These are phyloP conservation scores for Galeruca laticollis DNA, from an alignment of 2,888 invertebrate species.

Conservation along the genomic window DNA sequence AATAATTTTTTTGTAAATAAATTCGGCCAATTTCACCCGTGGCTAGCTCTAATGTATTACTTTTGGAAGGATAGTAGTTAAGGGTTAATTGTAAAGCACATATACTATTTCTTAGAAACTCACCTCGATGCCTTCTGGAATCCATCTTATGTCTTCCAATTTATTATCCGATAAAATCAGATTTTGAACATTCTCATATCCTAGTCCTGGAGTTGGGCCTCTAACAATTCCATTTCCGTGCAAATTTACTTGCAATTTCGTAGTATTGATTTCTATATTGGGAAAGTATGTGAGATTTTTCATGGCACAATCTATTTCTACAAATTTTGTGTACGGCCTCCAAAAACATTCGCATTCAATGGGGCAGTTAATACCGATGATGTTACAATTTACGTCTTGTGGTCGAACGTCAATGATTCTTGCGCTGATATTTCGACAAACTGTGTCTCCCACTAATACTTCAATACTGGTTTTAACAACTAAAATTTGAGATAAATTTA, in stretches of 20 bases:
- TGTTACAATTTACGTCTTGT: conserved; percentile 67
- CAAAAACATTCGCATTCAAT: conserved; percentile 69
- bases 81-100: too few relatives aligned
- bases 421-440: conserved; percentile 20
- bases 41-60: too few relatives aligned
- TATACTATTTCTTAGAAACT: conserved; percentile 3
- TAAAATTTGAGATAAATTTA: background rate
- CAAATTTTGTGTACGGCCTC: conserved; percentile 66
- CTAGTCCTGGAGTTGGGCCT: conserved; percentile 50
- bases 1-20: too few relatives aligned
- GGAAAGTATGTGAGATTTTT: conserved; percentile 68
- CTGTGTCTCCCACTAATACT: conserved; percentile 44
- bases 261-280: conserved; percentile 38
- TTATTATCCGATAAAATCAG: conserved; percentile 63
- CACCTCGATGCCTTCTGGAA: conserved; percentile 50
- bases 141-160: conserved; percentile 47
- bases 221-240: conserved; percentile 49
- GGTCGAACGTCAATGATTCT: conserved; percentile 63
- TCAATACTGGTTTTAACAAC: conserved; percentile 17
- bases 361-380: conserved; percentile 67
- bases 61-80: too few relatives aligned
- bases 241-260: conserved; percentile 54
- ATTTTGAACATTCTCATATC: conserved; percentile 68
- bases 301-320: conserved; percentile 71
- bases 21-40: too few relatives aligned